Conservation (phyloP, 1,140 invertebrate species). For the Pogonomyrmex barbatus region DNA sequence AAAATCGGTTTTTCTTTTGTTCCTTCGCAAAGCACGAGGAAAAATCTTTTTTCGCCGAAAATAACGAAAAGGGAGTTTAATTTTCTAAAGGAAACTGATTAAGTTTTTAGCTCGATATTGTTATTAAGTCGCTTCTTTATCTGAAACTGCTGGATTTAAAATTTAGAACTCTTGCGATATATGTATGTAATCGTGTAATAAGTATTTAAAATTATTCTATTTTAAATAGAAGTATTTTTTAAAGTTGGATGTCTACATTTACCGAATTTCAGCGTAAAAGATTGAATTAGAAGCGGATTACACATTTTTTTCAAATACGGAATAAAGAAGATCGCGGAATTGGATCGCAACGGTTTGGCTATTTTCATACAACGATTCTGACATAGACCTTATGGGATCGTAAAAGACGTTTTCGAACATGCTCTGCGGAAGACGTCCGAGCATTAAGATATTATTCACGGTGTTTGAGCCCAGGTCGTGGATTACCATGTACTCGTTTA, state of each 20-base stretch:
- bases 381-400: slow-evolving; percentile 43
- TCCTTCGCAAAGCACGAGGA: neutral
- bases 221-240: neutral
- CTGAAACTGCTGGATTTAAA: neutral
- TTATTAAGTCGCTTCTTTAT: neutral
- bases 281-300: neutral
- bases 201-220: neutral
- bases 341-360: slow-evolving; percentile 22
- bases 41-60: slow-evolving; percentile 29
- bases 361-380: slow-evolving; percentile 46
- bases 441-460: slow-evolving; percentile 65
- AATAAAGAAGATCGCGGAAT: slow-evolving; percentile 12
- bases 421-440: slow-evolving; percentile 43
- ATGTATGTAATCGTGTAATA: neutral
- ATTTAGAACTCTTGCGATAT: neutral
- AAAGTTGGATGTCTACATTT: neutral
- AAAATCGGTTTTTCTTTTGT: slow-evolving; percentile 35
- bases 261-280: neutral
- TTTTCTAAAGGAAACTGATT: slow-evolving; percentile 6
- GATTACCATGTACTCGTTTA: slow-evolving; percentile 62
- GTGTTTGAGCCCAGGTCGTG: slow-evolving; percentile 50
- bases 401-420: slow-evolving; percentile 58
- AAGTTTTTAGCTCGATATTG: neutral
- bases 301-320: neutral
- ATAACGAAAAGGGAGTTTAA: neutral